Evolutionary conservation across 37 sponge, comb jelly and placozoan genomes (phyloP).

Genomic region (Mnemiopsis leidyi): DNA sequence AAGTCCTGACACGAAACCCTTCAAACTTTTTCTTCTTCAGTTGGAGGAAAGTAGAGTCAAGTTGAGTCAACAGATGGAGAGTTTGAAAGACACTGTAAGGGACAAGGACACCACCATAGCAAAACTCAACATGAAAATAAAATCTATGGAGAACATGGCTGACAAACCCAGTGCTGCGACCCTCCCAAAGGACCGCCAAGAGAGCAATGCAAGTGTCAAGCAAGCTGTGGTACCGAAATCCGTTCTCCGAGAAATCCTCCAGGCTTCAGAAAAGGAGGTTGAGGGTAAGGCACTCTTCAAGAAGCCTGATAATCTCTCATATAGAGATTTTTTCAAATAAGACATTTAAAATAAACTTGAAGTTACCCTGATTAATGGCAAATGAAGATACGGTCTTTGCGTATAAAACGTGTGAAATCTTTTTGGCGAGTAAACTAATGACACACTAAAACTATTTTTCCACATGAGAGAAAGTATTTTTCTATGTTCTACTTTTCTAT

Average conservation of each 20-base stretch:
- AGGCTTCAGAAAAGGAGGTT: slow-evolving; percentile 32
- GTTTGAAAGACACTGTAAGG: not conserved
- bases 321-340: no score
- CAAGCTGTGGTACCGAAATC: slow-evolving; percentile 57
- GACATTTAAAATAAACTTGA: no score
- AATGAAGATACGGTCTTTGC: no score
- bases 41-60: slow-evolving; percentile 37
- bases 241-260: slow-evolving; percentile 15
- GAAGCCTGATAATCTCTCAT: no score
- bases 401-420: no score
- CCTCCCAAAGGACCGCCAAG: not conserved
- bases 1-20: not conserved
- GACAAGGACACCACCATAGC: not conserved
- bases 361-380: no score
- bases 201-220: not conserved
- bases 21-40: not conserved
- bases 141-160: slow-evolving; percentile 2
- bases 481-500: no score
- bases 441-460: no score
- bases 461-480: no score
- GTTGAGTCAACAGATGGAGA: slow-evolving; percentile 48
- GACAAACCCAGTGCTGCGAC: not conserved
- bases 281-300: slow-evolving; percentile 34
- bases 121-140: slow-evolving; percentile 40
- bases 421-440: no score